These are phyloP conservation scores for Nasalis larvatus DNA, from an alignment of 2,113 vertebrate genomes.

Conservation along the genomic window DNA sequence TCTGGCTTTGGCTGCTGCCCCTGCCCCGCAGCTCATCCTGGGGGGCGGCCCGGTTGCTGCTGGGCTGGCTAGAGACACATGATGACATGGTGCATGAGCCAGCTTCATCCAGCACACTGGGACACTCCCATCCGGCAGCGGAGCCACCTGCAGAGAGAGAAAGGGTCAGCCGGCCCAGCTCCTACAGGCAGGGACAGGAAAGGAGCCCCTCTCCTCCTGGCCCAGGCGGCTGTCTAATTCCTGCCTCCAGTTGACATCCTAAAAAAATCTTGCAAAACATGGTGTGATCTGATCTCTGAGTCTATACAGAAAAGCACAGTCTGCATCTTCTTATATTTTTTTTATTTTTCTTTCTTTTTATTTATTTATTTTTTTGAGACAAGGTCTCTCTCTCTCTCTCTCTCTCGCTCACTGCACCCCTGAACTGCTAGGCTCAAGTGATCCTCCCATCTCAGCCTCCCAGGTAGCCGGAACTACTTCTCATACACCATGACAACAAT, in stretches of 20 bases:
- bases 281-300: background rate
- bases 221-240: background rate
- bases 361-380: background rate
- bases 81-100: slow-evolving; percentile 87
- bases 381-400: background rate
- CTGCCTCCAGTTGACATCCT: background rate
- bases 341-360: background rate
- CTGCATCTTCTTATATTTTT: background rate
- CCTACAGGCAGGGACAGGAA: too few species aligned
- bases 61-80: slow-evolving; percentile 87
- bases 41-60: slow-evolving; percentile 77
- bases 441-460: background rate
- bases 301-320: background rate
- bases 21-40: slow-evolving; percentile 78
- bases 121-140: slow-evolving; percentile 72
- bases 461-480: background rate
- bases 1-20: slow-evolving; percentile 73
- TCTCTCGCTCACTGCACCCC: background rate
- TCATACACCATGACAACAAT: background rate
- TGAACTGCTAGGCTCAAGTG: background rate
- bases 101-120: slow-evolving; percentile 73
- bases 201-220: fast-evolving
- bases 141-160: slow-evolving; percentile 18
- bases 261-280: background rate
- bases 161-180: background rate